Evolutionary conservation across 64 coral and sea anemone genomes (phyloP), one percentile per base, ranked within the genome.

Genomic region (Montipora foliosa): DNA sequence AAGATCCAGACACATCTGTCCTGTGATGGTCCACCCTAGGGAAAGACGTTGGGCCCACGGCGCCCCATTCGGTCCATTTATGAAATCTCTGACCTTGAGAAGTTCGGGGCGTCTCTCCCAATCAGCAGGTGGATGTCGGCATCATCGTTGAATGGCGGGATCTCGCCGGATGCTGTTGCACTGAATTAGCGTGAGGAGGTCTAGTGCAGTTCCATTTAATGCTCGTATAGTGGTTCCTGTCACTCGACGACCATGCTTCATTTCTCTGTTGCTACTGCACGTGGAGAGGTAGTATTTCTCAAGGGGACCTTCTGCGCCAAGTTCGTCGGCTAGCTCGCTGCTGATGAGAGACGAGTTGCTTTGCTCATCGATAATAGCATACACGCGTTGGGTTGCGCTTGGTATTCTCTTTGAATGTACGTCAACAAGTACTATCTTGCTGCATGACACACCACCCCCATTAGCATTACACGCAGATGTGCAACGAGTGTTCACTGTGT

Each of bases 141-240:
- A 57, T 57, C 53, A 57, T 57, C 53, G 53, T 57, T 4, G 53
- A 57, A 57, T 57, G 53, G 87, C 7, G 86, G 72, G 20, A 95
- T 95, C 70, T 95, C 45, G 15, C 76, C 44, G n/a, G 80, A 95
- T 95, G 20, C 47, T 85, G 49, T 87, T 52, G 73, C 93, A 91
- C 44, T 95, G 60, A 12, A 95, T 47, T 12, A 90, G 49, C 6
- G 80, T 64, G 15, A 88, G 88, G 47, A 95, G 93, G 1, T 95
- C 71, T 4, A 57, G 53, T 57, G 53, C 11, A 57, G 53, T 57
- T 25, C 15, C 64, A 19, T 60, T 60, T 60, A 60, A 60, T 7
- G 57, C 6, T 60, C 13, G 6, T 60, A 60, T 7, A 13, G 13
- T 13, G 7, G 13, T 13, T 9, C 57, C 57, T 60, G 57, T 60